Base-by-base conservation (phyloP, 2,797 vertebrate genomes). In the Sebastes alutus region DNA sequence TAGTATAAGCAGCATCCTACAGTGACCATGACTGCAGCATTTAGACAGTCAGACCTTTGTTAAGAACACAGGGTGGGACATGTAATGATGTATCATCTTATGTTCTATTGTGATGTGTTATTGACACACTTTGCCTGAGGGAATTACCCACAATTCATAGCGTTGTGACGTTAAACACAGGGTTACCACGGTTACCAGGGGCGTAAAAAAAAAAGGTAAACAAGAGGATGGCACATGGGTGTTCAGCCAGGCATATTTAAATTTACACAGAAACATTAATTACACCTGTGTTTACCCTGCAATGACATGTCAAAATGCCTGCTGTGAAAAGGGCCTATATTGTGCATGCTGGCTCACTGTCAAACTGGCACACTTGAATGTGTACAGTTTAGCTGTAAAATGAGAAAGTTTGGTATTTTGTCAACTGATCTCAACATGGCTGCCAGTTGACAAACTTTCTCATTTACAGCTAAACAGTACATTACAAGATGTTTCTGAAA, bases 371-470 rank as follows among this genome's bases (percentile, higher is more conserved):
- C 32, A 38, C 35, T 38, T 38, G 35, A 38, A 38, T 38, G 12
- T 35, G 35, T 38, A 14, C 35, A 14, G 35, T 38, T 38, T 38
- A 38, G 35, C 35, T 38, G 13, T 38, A 38, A 38, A 38, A 38
- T 38, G 1, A 38, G 35, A 38, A 38, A 38, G 35, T 14, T 38
- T 38, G 38, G 35, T 38, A 13, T 38, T 38, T 38, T 5, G 4
- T 38, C 35, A 38, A 13, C 35, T 13, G 35, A 38, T 38, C 35
- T 13, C 35, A 13, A 38, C 35, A 13, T 38, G 35, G 35, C 35
- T 38, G 35, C 35, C 4, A 0, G 4, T 0, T 38, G 0, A 38
- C 35, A 38, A 38, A 5, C 38, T 14, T 42, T 14, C 35, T 38
- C 35, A 38, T 13, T 35, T 38, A 38, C 35, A 13, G 12, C 35